Conservation (phyloP, 2,888 invertebrate genomes). For the Pollenia amentaria region DNA sequence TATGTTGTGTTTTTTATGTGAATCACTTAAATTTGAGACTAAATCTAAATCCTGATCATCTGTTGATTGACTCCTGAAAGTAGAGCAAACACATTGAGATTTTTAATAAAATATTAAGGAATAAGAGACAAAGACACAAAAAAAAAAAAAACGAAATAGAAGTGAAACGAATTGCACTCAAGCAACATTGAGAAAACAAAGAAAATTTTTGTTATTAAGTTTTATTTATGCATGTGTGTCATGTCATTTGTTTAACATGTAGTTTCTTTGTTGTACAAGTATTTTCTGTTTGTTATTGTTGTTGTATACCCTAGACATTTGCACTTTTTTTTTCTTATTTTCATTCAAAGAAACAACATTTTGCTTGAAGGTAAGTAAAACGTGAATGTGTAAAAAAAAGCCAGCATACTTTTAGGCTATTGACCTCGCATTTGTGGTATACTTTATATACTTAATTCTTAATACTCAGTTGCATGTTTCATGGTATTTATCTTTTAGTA, state of each 20-base stretch:
- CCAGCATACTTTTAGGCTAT: constrained; percentile 80
- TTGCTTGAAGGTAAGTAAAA: constrained; percentile 39
- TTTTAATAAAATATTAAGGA: constrained; percentile 25
- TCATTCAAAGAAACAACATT: constrained; percentile 8
- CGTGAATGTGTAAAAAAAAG: constrained; percentile 34
- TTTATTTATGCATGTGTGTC: neutral
- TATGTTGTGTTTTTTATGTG: constrained; percentile 74
- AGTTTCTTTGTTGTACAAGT: constrained; percentile 11
- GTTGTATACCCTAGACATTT: constrained; percentile 59
- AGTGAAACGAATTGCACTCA: constrained; percentile 12
- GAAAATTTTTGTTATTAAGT: constrained; percentile 25
- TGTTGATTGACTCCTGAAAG: constrained; percentile 79
- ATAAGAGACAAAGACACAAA: neutral
- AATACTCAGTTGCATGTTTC: constrained; percentile 68
- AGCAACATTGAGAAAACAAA: constrained; percentile 57
- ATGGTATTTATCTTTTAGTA: constrained; percentile 63
- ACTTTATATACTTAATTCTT: constrained; percentile 62
- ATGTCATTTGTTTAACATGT: neutral
- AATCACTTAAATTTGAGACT: constrained; percentile 79
- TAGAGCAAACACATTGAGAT: constrained; percentile 42
- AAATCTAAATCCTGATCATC: constrained; percentile 82
- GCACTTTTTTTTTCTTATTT: constrained; percentile 14
- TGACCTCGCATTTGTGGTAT: constrained; percentile 76
- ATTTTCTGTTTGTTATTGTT: constrained; percentile 9
- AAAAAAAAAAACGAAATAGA: neutral